Evolutionary conservation across 2,797 vertebrate genomes (phyloP).

Genomic region (Chromobotia macracanthus): DNA sequence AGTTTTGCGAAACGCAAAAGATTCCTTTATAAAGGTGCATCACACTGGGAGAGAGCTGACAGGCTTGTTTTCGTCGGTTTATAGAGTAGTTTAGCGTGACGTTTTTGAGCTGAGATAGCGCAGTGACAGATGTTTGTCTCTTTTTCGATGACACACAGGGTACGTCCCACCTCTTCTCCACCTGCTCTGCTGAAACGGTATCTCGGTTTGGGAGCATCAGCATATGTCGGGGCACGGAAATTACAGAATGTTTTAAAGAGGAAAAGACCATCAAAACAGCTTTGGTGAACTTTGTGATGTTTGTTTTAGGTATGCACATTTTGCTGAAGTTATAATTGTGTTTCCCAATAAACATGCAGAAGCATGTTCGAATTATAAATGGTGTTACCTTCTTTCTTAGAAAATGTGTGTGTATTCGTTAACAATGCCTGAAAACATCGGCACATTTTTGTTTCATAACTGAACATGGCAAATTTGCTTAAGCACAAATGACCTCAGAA

Average conservation of each 20-base stretch:
- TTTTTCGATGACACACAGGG: conserved; percentile 24
- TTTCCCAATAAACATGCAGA: not conserved
- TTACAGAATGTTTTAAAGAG: conserved; percentile 28
- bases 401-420: no score
- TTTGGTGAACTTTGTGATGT: not conserved
- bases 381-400: no score
- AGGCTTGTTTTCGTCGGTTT: conserved; percentile 41
- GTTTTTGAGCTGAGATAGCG: conserved; percentile 41
- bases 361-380: no score
- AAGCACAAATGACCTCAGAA: no score
- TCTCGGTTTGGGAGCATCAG: conserved; percentile 27
- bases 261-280: conserved; percentile 14
- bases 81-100: conserved; percentile 43
- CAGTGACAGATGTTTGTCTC: conserved; percentile 48
- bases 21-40: conserved; percentile 9
- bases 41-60: not conserved
- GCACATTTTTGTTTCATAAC: no score
- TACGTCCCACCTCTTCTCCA: conserved; percentile 31
- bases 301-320: not conserved
- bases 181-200: conserved; percentile 14
- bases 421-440: no score
- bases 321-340: no score
- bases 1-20: not conserved
- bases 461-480: no score
- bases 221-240: not conserved